Evolutionary conservation across 35 echinoderm and acorn worm genomes (phyloP), one percentile per base, ranked within the genome.

Genomic region (Heliocidaris tuberculata): DNA sequence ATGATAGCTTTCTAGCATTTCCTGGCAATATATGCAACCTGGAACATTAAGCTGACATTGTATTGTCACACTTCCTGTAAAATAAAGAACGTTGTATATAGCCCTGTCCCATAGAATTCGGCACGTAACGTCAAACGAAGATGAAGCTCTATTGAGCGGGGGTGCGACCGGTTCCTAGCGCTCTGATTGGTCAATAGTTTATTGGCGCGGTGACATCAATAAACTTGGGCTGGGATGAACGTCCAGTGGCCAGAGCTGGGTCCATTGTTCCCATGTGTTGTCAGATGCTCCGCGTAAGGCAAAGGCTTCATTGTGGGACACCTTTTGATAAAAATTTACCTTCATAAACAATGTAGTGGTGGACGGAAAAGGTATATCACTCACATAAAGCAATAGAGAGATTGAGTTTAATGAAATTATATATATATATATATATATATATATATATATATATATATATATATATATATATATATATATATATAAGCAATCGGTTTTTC

Each of bases 141-240:
- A 78, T 78, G 17, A 78, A 78, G 65, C 65, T 78, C 65, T 78
- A 78, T 78, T 78, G 21, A 78, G 65, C n/a, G n/a, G 65, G 7
- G 65, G 65, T 78, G 65, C 15, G 65, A 78, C 21, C 65, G 65
- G 65, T 27, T 78, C 65, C 65, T 78, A 19, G 65, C 65, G 65
- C 65, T 21, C 65, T 78, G 65, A 78, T 78, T 78, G 65, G 65
- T 78, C 65, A 78, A n/a, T 78, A 78, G 65, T 78, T 78, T 78
- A 78, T 78, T 78, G 65, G 0, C 19, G 21, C 65, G 65, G 65
- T 27, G 3, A 78, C 65, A 78, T 78, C 65, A 78, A 78, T 78
- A 19, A 78, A 78, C 65, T 78, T 78, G 21, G 65, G 27, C 65
- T 21, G 65, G 11, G 65, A 3, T n/a, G 65, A 7, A 78, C 21